Evolutionary conservation across 2,113 vertebrate genomes (phyloP).

Genomic region (Zosterops japonicus): DNA sequence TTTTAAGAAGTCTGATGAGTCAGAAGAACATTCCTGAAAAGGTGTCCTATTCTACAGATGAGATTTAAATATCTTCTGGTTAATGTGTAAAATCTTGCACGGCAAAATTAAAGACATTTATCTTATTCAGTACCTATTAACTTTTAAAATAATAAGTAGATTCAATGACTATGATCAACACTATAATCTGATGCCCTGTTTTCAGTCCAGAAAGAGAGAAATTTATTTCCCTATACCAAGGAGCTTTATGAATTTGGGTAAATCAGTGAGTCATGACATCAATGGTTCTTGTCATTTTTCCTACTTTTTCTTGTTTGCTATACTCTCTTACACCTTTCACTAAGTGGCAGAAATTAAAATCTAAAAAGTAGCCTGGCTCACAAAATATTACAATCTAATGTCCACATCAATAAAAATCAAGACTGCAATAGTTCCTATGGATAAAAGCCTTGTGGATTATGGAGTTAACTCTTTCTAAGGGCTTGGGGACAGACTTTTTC

Average conservation of each 20-base stretch:
- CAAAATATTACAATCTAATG: neutral
- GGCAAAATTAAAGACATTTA: slow-evolving; percentile 10
- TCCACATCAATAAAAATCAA: neutral
- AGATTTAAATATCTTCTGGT: neutral
- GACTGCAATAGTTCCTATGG: neutral
- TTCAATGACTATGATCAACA: neutral
- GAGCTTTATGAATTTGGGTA: neutral
- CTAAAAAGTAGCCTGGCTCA: neutral
- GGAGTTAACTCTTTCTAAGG: neutral
- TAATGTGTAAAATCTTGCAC: neutral
- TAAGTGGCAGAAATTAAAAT: neutral
- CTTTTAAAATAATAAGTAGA: neutral
- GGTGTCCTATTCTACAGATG: neutral
- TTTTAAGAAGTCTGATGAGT: neutral
- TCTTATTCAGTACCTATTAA: neutral
- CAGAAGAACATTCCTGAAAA: neutral
- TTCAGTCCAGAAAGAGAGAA: neutral
- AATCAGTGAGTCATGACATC: neutral
- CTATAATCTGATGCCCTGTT: neutral
- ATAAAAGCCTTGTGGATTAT: neutral
- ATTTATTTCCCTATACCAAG: neutral
- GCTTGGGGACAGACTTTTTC: neutral
- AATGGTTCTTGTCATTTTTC: neutral
- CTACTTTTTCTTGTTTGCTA: neutral
- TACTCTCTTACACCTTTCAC: neutral